Base-by-base conservation (phyloP, 2,797 vertebrate genomes). In the Mus spretus region DNA sequence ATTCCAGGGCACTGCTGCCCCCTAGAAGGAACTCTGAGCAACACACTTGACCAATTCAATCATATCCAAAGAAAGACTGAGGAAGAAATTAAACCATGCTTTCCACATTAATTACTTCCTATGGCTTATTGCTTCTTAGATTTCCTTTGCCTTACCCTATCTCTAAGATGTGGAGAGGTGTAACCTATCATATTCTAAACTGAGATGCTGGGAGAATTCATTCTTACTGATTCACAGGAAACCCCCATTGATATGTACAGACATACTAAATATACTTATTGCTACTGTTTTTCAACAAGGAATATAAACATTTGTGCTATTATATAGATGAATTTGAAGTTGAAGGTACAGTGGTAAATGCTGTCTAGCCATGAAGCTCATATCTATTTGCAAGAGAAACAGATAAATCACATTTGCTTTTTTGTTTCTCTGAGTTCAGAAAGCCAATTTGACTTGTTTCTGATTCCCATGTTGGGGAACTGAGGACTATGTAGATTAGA, bases 1-100 rank as follows among this genome's bases (percentile, higher is more conserved):
- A 96, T 61, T 92, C 86, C 89, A 97, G 88, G 22, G 8, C 70
- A 72, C 59, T 96, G 82, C 95, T 97, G 93, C 93, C 96, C 96
- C 78, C 96, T 97, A 87, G 94, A 96, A 96, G 85, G 79, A 96
- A 94, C 26, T 72, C 34, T 75, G 57, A 85, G 90, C 4, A 95
- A 40, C 20, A 50, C 87, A 90, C 80, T 84, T 87, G 34, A 94
- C 26, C 28, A n/a, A 3, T 24, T 14, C 1, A 72, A 19, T 37
- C 28, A 85, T n/a, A 82, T 53, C 1, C n/a, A 82, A 50, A 65
- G 78, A 75, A 28, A 50, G 31, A n/a, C 34, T 4, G 12, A 93
- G 78, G 15, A 78, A 44, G 14, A 57, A 19, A 15, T 4, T 40
- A 75, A 61, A 53, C 19, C 12, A 3, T 53, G 3, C 1, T 14